These are phyloP conservation scores for Psococerastis gibbosa DNA, from an alignment of 2,888 invertebrate genomes.

Conservation along the genomic window DNA sequence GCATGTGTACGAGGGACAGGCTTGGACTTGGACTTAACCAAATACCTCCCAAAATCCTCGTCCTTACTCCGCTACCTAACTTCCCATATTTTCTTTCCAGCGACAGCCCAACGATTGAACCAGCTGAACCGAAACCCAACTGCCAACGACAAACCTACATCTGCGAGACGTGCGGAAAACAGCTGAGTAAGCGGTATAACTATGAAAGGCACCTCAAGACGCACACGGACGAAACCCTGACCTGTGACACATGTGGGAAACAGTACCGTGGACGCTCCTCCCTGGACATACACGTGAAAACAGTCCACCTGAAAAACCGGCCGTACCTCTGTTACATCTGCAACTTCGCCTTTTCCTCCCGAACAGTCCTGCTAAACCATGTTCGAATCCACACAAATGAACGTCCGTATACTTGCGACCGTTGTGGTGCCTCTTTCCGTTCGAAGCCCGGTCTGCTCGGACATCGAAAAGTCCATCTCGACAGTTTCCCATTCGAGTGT, in stretches of 20 bases:
- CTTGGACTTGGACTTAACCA: too few species aligned
- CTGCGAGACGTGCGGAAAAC: conserved; percentile 4
- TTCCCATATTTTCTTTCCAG: too few species aligned
- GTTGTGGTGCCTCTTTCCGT: background rate
- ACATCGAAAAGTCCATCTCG: conserved; percentile 1
- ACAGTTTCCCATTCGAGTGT: background rate
- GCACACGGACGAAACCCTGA: conserved; percentile 1
- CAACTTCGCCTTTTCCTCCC: background rate
- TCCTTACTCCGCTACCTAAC: too few species aligned
- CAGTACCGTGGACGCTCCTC: conserved; percentile 5
- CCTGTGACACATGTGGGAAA: conserved; percentile 3
- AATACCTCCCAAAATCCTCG: too few species aligned
- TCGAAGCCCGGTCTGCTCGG: background rate
- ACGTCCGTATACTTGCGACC: conserved; percentile 5
- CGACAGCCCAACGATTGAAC: background rate
- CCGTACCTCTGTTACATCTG: background rate
- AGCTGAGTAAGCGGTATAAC: background rate
- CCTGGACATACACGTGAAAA: background rate
- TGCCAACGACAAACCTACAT: background rate
- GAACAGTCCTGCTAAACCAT: background rate
- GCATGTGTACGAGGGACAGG: too few species aligned
- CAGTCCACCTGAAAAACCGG: background rate
- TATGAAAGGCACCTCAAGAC: background rate
- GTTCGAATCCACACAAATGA: conserved; percentile 1
- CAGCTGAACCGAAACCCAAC: background rate